Conservation (phyloP, 1,140 invertebrate species). For the Battus philenor region DNA sequence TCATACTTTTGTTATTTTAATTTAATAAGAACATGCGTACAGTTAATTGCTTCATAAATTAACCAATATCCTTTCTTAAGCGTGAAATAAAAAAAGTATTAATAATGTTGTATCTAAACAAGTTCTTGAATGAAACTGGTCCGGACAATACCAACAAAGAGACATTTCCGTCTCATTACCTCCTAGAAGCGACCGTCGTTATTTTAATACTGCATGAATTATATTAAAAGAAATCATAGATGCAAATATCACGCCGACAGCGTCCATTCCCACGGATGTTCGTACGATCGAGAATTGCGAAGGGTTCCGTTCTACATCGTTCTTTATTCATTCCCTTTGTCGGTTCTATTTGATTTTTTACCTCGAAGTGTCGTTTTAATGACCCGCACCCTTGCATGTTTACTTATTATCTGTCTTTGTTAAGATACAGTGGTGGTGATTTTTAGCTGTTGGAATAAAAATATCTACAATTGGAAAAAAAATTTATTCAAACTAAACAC, state of each 20-base stretch:
- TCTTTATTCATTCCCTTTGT: conserved; percentile 7
- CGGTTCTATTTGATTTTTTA: conserved; percentile 35
- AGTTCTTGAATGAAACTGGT: conserved; percentile 24
- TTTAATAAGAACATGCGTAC: no score
- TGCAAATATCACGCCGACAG: conserved; percentile 28
- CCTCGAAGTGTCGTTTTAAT: conserved; percentile 45
- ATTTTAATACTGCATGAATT: conserved; percentile 16
- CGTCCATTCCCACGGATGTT: conserved; percentile 31
- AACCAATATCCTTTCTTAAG: background rate
- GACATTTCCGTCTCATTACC: conserved; percentile 47
- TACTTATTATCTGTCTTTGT: conserved; percentile 51
- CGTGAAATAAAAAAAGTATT: background rate
- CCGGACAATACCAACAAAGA: conserved; percentile 36
- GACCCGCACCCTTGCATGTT: conserved; percentile 43
- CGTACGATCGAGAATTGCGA: conserved; percentile 17
- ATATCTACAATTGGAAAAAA: no score
- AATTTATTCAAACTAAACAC: no score
- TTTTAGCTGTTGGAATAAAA: no score
- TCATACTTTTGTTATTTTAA: no score
- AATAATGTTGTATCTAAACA: background rate
- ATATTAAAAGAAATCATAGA: conserved; percentile 27
- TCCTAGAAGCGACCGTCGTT: conserved; percentile 29
- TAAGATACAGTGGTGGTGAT: conserved; percentile 37
- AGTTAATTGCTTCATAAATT: conserved; percentile 13
- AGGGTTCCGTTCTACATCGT: conserved; percentile 5